Base-by-base conservation (phyloP, 2,888 invertebrate genomes). In the Quadroppia sp. region DNA sequence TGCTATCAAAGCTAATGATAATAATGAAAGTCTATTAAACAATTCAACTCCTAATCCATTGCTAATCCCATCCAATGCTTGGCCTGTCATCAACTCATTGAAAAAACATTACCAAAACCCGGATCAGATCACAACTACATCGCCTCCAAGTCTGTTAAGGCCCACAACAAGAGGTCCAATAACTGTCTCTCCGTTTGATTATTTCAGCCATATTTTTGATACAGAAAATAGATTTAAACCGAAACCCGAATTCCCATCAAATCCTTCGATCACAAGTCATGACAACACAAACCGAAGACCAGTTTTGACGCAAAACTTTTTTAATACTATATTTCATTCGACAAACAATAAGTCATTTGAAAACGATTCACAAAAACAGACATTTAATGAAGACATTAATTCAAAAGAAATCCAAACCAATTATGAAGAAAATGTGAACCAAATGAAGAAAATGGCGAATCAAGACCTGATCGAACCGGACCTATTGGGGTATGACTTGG, bases 81-180 rank as follows among this genome's bases (percentile, higher is more conserved):
- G 4, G 4, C 42, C 67, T 20, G 67, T 67, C 4, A 17, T 67
- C 32, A 67, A 67, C n/a, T 67, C 42, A 11, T 9, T 67, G 20
- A 42, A 23, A 23, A 17, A 32, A 23, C 40, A 67, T n/a, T 11
- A 40, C n/a, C 17, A 36, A 20, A 23, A 20, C 40, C 36, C 67
- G 20, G 20, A 42, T 67, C 67, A 67, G 40, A 67, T 23, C 15
- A 61, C 61, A 2, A 67, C 67, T 13, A 67, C 67, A 40, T 17
- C 67, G 1, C 23, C 15, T 40, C 67, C 67, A 67, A 36, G 23
- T 15, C n/a, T 67, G 17, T 20, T 40, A 23, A 23, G 40, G 9
- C 40, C 67, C 1, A 32, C 40, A 36, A 1, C 2, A 7, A 61
- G 13, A 30, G 61, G n/a, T 0, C 1, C 7, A n/a, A 40, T 40